Conservation (phyloP, 2,797 vertebrate genomes). For the Ficedula albicollis region DNA sequence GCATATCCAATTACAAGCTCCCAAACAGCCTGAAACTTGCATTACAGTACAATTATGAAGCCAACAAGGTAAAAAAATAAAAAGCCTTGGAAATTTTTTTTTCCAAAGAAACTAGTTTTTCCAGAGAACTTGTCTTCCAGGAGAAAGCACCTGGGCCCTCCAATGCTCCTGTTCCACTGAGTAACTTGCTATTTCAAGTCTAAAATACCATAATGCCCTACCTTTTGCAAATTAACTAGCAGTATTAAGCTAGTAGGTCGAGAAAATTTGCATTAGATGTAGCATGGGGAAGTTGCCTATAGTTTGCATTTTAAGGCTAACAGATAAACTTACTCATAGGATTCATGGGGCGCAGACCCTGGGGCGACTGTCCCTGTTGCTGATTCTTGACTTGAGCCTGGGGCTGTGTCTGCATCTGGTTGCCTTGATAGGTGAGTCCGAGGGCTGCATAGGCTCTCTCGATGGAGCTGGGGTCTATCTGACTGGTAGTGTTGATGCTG, state of each 20-base stretch:
- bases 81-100: not conserved
- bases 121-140: not conserved
- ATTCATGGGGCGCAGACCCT: constrained; percentile 86
- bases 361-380: constrained; percentile 81
- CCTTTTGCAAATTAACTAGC: not conserved
- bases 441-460: constrained; percentile 96
- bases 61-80: not conserved
- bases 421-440: constrained; percentile 95
- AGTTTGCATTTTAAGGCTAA: not conserved
- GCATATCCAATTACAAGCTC: not conserved
- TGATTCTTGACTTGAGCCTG: constrained; percentile 83
- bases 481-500: constrained; percentile 88
- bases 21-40: not conserved
- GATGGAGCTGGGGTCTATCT: constrained; percentile 98
- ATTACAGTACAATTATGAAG: not conserved
- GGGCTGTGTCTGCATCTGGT: constrained; percentile 87
- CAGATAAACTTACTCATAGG: constrained; percentile 83
- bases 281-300: not conserved
- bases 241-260: not conserved
- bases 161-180: not conserved
- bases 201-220: not conserved
- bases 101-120: not conserved
- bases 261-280: not conserved
- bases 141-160: not conserved
- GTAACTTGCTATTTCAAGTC: not conserved